Percentiles rank a stretch among this genome's conserved stretches.
These are phyloP conservation scores for Ficedula albicollis DNA, from an alignment of 2,797 vertebrate genomes.

Conservation along the genomic window DNA sequence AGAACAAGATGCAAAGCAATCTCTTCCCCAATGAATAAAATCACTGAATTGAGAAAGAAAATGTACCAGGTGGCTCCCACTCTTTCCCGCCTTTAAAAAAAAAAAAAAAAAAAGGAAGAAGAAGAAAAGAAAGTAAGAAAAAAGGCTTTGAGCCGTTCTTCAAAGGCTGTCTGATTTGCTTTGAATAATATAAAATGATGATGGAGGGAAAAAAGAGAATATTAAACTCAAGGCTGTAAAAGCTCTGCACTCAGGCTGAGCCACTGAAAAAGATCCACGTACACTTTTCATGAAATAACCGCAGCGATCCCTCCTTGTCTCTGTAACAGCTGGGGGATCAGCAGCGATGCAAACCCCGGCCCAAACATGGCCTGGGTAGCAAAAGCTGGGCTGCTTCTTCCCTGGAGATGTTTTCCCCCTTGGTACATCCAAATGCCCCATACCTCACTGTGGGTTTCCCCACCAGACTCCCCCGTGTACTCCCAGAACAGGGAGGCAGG, in stretches of 20 bases:
- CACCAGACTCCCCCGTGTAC: not conserved
- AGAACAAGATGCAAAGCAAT: constrained; percentile 6
- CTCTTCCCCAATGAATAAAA: constrained; percentile 56
- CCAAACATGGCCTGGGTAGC: not conserved
- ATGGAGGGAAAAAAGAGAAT: constrained; percentile 66
- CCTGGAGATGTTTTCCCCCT: not conserved
- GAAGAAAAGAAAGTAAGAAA: not conserved
- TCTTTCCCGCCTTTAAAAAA: not conserved
- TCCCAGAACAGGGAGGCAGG: not conserved
- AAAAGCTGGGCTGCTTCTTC: not conserved
- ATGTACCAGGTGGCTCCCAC: constrained; percentile 29
- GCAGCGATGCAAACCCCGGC: not conserved
- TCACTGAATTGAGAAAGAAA: constrained; percentile 30
- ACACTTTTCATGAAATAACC: constrained; percentile 45
- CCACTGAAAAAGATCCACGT: constrained; percentile 10
- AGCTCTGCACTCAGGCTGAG: constrained; percentile 30
- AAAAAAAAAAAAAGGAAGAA: not conserved
- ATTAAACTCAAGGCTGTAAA: constrained; percentile 63
- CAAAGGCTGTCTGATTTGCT: constrained; percentile 72
- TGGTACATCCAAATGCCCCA: not conserved
- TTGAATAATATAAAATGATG: constrained; percentile 71
- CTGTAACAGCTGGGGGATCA: not conserved
- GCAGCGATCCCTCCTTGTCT: not conserved
- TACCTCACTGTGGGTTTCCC: not conserved
- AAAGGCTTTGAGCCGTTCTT: constrained; percentile 68